Evolutionary conservation across 2,797 vertebrate species (phyloP), one percentile per base, ranked within the genome.

Genomic region (Macrochelys suwanniensis): DNA sequence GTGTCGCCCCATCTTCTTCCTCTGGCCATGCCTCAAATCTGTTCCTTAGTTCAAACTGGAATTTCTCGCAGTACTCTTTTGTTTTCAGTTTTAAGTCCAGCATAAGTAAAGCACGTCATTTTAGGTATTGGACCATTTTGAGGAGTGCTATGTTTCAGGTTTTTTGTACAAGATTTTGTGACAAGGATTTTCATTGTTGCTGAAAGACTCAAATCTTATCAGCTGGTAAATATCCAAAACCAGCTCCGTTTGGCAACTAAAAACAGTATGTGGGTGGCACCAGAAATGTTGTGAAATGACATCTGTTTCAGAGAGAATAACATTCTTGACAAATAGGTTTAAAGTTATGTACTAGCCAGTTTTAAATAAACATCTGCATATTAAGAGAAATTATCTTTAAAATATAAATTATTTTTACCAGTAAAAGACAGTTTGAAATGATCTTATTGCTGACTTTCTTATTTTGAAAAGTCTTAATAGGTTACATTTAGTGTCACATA

Each of bases 241-340:
- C 84, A 88, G 49, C 88, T 94, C 85, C 91, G 84, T 96, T 94
- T 94, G 90, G 89, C 93, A 95, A 54, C 89, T 95, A 89, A 88
- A 83, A 92, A 82, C 87, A 89, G 77, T 97, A 93, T 74, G 84
- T 95, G 87, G 85, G 87, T 93, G 78, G 93, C 79, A 47, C 33
- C 33, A 77, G 57, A 45, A 86, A 93, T 91, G 74, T 92, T 97
- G 87, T 94, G 80, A 94, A 94, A 89, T 92, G 93, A 86, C 96
- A 97, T 96, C 92, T 93, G 89, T 89, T 96, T 95, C 94, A 95
- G 85, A 95, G 85, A 87, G 83, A 93, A 90, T 88, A 54, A 85
- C 77, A 84, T 95, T 92, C 86, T 94, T 96, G 90, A 91, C 87
- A 71, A 87, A 96, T 93, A 95, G 17, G 31, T 87, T 76, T 68